Evolutionary conservation across 1,140 invertebrate species (phyloP), one percentile per base, ranked within the genome.

Genomic region (Teleopsis dalmanni): DNA sequence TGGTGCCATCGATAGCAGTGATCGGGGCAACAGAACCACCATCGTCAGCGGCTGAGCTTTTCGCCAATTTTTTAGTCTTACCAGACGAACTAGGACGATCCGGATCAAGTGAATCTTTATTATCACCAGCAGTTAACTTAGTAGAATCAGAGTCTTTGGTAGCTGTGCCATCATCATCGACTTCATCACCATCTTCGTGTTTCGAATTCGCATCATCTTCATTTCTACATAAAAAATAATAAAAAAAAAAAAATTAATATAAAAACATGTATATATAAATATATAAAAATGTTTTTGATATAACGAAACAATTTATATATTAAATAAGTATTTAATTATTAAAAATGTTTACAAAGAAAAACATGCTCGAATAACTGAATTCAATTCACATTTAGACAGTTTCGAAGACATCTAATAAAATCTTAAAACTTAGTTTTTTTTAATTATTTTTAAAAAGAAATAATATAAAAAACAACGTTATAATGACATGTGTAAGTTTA

Each of bases 41-140:
- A 3, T 73, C 71, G 46, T 47, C 54, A 25, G 61, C 65, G 34
- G 37, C 34, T 47, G 47, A 48, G 36, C 59, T 54, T 47, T 58
- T 62, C 8, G 57, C 69, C 46, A 66, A 65, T 50, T 35, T 54
- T 35, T 48, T 48, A 40, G 47, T 48, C 65, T 68, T 71, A 71
- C 68, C 68, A 59, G 68, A 71, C 61, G 68, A 71, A 65, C 67
- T 69, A 47, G 68, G 68, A 52, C 68, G 61, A 56, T 71, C 68
- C 46, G 58, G 59, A 62, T 62, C 66, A 33, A 68, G 60, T 47
- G 58, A 62, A 37, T 67, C 64, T 62, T 68, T 68, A 42, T 45
- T 48, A 38, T 69, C 62, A 50, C 61, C 61, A 14, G 57, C 50
- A 21, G 60, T 57, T 36, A 65, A 42, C 46, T 67, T 66, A 22